A percentile compares a stretch with the other conserved stretches of the same genome.
Conservation (phyloP, 2,113 vertebrate species). For the Burhinus bistriatus region DNA sequence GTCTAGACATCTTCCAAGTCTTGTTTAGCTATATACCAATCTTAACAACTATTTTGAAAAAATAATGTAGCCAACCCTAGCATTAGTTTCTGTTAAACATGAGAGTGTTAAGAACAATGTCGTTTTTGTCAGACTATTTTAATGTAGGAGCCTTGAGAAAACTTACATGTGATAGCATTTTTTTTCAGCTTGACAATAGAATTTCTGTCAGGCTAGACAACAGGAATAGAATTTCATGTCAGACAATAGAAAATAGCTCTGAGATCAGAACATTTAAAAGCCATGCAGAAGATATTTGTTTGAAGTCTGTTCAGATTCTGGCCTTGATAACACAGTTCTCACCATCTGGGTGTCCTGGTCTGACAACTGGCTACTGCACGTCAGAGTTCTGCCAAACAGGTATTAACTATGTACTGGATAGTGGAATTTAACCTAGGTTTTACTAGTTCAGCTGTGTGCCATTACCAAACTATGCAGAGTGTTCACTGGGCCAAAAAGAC, state of each 20-base stretch:
- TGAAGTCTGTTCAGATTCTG: not conserved
- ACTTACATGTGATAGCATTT: not conserved
- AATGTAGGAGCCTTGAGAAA: not conserved
- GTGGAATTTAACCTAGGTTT: not conserved
- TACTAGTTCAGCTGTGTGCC: not conserved
- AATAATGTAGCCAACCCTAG: not conserved
- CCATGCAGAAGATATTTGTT: not conserved
- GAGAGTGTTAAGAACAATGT: not conserved
- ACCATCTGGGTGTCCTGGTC: not conserved
- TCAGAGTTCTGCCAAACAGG: not conserved
- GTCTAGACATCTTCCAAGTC: not conserved
- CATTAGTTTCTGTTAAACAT: not conserved
- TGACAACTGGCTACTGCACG: not conserved
- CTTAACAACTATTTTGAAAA: not conserved
- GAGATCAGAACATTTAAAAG: not conserved
- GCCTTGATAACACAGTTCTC: not conserved
- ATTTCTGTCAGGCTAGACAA: not conserved
- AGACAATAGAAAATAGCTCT: not conserved
- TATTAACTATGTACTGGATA: not conserved
- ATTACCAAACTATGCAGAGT: not conserved
- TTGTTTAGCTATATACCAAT: not conserved
- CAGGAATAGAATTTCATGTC: not conserved
- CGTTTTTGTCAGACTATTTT: not conserved
- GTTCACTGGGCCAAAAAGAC: not conserved
- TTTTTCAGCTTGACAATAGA: not conserved